Conservation (phyloP, 2,888 invertebrate species). For the Meta bourneti region DNA sequence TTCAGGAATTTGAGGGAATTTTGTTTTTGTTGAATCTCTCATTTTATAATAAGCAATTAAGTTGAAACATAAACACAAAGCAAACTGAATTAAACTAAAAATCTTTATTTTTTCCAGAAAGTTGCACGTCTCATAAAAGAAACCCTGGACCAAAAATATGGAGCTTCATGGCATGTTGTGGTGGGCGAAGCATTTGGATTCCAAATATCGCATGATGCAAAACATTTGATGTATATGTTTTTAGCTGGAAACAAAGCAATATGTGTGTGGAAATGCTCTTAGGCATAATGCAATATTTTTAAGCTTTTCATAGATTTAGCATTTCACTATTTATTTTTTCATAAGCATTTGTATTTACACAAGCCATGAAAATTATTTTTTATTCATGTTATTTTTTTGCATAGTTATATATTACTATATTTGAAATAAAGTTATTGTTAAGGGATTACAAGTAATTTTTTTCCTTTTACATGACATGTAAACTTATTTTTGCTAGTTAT, state of each 20-base stretch:
- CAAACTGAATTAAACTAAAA: no score
- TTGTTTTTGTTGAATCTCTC: no score
- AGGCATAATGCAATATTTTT: conserved; percentile 25
- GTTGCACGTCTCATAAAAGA: conserved; percentile 97
- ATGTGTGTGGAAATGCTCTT: conserved; percentile 92
- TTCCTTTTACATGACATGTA: background rate
- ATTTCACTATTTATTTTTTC: conserved; percentile 21
- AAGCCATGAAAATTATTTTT: background rate
- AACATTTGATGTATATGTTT: conserved; percentile 92
- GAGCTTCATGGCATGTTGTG: conserved; percentile 96
- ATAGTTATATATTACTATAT: background rate
- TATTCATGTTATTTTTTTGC: background rate
- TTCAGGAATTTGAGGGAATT: no score
- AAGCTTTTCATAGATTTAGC: background rate
- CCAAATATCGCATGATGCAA: conserved; percentile 94
- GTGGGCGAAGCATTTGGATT: conserved; percentile 97
- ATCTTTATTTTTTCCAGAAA: conserved; percentile 83
- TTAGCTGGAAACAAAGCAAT: conserved; percentile 95
- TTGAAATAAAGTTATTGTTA: conserved; percentile 1
- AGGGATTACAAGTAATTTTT: conserved; percentile 7
- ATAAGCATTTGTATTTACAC: background rate
- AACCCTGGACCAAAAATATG: conserved; percentile 96
- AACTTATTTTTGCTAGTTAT: conserved; percentile 6
- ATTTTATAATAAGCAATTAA: no score
- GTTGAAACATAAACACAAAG: no score